Evolutionary conservation across 2,113 vertebrate genomes (phyloP).

Genomic region (Neomonachus schauinslandi): DNA sequence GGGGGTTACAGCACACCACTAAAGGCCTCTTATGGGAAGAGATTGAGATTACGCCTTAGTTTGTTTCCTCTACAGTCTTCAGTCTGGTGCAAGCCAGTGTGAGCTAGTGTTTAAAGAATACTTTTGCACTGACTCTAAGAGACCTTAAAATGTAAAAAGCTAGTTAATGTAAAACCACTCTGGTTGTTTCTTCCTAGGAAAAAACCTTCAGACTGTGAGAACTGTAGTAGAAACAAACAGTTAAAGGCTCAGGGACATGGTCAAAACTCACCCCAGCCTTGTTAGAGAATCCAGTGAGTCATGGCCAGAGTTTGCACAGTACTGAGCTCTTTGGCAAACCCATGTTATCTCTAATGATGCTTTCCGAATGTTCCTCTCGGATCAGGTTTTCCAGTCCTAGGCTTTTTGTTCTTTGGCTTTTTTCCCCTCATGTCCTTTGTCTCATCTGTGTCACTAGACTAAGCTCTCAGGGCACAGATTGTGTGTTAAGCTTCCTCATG

Average conservation of each 20-base stretch:
- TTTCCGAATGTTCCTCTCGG: background rate
- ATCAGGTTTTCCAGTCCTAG: background rate
- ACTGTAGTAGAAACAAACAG: background rate
- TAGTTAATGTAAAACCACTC: background rate
- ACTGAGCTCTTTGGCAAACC: background rate
- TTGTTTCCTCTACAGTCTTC: background rate
- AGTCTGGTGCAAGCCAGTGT: background rate
- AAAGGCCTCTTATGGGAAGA: background rate
- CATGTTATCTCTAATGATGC: background rate
- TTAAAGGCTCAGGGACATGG: background rate
- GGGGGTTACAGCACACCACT: too few species aligned
- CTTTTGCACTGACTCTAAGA: background rate
- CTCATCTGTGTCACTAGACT: background rate
- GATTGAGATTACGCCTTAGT: background rate
- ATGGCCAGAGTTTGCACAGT: background rate
- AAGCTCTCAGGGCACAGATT: background rate
- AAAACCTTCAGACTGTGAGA: background rate
- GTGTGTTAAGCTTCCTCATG: background rate
- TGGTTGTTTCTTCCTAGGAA: background rate
- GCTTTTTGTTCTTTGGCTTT: background rate
- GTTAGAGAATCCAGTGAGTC: background rate
- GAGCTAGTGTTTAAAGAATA: background rate
- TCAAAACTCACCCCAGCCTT: background rate
- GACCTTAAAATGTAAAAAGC: background rate
- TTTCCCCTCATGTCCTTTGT: background rate